Conservation (phyloP, 53 echinoderm and acorn worm species). For the Hippasteria phrygiana region DNA sequence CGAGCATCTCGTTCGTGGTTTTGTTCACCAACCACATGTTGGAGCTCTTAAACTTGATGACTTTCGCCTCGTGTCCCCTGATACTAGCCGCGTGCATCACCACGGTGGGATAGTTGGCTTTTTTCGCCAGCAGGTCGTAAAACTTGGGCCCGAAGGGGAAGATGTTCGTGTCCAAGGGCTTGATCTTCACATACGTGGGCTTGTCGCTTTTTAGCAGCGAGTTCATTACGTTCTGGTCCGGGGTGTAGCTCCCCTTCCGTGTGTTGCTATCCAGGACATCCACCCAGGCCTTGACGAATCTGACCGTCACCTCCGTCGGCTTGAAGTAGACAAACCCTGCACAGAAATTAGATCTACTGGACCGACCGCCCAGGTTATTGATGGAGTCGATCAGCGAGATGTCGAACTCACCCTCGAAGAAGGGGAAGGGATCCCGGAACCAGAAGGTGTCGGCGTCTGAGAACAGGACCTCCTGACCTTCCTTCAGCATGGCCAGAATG, state of each 20-base stretch:
- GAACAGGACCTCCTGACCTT: no score
- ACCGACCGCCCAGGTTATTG: neutral
- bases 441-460: no score
- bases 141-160: slow-evolving; percentile 5
- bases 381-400: slow-evolving; percentile 1
- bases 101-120: slow-evolving; percentile 17
- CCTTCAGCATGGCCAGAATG: slow-evolving; percentile 6
- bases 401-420: slow-evolving; percentile 37
- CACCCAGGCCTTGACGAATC: neutral
- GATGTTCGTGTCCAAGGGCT: slow-evolving; percentile 8
- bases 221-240: neutral
- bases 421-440: slow-evolving; percentile 55
- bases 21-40: slow-evolving; percentile 31
- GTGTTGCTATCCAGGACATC: no score
- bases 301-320: neutral
- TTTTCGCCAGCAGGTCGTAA: slow-evolving; percentile 1
- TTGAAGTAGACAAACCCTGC: slow-evolving; percentile 32
- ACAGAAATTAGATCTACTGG: slow-evolving; percentile 12
- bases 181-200: neutral
- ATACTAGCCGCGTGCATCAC: slow-evolving; percentile 36
- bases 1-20: neutral
- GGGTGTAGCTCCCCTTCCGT: neutral
- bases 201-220: neutral
- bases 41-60: slow-evolving; percentile 5
- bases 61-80: slow-evolving; percentile 30